Evolutionary conservation across 1,140 invertebrate genomes (phyloP), one percentile per base, ranked within the genome.

Genomic region (Ceratina japonica): DNA sequence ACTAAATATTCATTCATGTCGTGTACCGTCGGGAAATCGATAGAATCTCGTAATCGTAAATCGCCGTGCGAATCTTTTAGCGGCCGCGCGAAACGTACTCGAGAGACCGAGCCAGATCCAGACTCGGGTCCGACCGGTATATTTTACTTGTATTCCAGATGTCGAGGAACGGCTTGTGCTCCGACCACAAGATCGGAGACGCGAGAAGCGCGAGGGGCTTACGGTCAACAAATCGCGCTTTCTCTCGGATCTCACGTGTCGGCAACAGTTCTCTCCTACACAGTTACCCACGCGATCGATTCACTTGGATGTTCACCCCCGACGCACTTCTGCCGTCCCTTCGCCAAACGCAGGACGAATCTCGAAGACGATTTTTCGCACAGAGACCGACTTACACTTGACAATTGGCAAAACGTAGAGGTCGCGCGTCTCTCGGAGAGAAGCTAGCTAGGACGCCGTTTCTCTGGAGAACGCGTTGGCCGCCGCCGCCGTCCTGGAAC

Each of bases 401-500:
- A 20, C n/a, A 12, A 1, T 3, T 18, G 15, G 24, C 24, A 58
- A 70, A 62, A 63, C 44, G 24, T 68, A 77, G 75, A 77, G 75
- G 75, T 77, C 75, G 75, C 75, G 58, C 20, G 68, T 61, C 49
- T 64, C 58, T 10, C 37, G 37, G 37, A 13, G 49, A 12, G 22
- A 44, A 76, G 65, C 13, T 49, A 76, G 65, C 13, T 49, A 44
- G 69, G 59, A 72, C 59, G 59, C 69, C 20, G 16, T 24, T 44
- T 37, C n/a, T 77, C 22, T 72, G 75, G 75, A 78, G 75, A 78
- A 78, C 75, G 31, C 7, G 56, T 18, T 37, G 27, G 51, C 24
- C 51, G 1, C 51, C 52, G 51, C 24, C 51, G 1, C 51, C 52
- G 27, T 44, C 31, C 75, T 37, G 75, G 22, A 54, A 18, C 59